Base-by-base conservation (phyloP, 2,113 vertebrate genomes). In the Pomatostomus ruficeps region DNA sequence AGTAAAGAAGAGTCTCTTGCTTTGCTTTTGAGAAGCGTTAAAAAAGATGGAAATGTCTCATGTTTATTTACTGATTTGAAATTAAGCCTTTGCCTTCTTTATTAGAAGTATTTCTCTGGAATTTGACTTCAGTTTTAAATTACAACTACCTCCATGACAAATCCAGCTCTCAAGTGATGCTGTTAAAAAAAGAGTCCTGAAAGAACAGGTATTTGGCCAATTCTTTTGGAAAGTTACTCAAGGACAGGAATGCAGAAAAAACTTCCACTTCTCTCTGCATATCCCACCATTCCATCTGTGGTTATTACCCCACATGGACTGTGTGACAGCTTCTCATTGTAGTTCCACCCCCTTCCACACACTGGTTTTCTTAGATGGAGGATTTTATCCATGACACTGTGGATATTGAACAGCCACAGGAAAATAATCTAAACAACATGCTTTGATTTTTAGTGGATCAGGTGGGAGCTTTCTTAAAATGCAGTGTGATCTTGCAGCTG, bases 1-100 rank as follows among this genome's bases (percentile, higher is more conserved):
- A 16, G 51, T 83, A 59, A 91, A 65, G 62, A 54, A 24, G 24
- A 26, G 11, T 76, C 43, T 62, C n/a, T 36, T 33, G 42, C 58
- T 83, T 93, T 88, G 82, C 78, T 90, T 94, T 93, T 83, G 85
- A 88, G 75, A 79, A 83, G 46, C 23, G 29, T 76, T 83, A 35
- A 83, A 85, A 67, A 79, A 80, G 58, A 73, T 82, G 49, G 58
- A 80, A 89, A 6, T 0, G 0, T 66, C 43, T 91, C 33, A 11
- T 88, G 38, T 83, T 93, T 88, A 42, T 83, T 93, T 88, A 85
- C 3, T 1, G 85, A 73, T 61, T 72, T 79, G 3, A 88, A 90
- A 67, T 92, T 70, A 94, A 80, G 55, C 14, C 21, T 72, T 88
- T 62, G 33, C 67, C 22, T 83, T 38, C 87, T 73, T 82, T 70